phyloP scores from a whole-genome alignment of 2,797 vertebrate species.

The Muscicapa striata region DNA sequence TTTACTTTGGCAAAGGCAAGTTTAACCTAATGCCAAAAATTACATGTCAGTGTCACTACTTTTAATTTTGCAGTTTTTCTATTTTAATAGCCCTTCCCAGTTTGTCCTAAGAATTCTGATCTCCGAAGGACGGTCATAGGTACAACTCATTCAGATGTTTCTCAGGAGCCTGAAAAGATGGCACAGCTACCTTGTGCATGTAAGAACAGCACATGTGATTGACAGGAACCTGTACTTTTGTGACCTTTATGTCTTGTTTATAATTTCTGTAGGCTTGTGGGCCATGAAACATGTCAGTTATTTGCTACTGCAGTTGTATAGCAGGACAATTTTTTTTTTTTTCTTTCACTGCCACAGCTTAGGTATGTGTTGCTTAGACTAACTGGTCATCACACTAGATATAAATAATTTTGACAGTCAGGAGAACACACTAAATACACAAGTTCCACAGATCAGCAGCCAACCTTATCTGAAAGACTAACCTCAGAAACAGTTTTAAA shows the following conservation, averaged over 20 bases:
- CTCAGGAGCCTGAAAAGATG: neutral
- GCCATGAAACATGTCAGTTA: slow-evolving; percentile 31
- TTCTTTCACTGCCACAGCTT: neutral
- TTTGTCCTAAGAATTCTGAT: neutral
- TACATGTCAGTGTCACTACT: neutral
- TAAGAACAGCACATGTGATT: neutral
- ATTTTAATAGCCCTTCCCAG: neutral
- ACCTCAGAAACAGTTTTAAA: slow-evolving; percentile 38
- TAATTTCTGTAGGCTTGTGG: neutral
- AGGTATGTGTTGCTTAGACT: neutral
- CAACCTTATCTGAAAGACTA: slow-evolving; percentile 42
- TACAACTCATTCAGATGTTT: neutral
- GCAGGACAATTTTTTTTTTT: neutral
- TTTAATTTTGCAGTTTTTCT: neutral
- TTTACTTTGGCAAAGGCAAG: neutral
- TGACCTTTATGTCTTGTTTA: slow-evolving; percentile 31
- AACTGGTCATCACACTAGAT: slow-evolving; percentile 14
- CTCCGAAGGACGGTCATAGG: neutral
- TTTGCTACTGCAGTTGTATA: neutral
- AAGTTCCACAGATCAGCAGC: slow-evolving; percentile 55
- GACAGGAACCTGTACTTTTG: neutral
- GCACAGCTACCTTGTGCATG: neutral
- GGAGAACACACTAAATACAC: slow-evolving; percentile 46
- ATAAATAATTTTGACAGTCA: slow-evolving; percentile 69
- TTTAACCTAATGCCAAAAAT: neutral